A percentile compares a stretch with the other conserved stretches of the same genome.
phyloP scores from a whole-genome alignment of 2,113 vertebrate species.

The Callorhinus ursinus region DNA sequence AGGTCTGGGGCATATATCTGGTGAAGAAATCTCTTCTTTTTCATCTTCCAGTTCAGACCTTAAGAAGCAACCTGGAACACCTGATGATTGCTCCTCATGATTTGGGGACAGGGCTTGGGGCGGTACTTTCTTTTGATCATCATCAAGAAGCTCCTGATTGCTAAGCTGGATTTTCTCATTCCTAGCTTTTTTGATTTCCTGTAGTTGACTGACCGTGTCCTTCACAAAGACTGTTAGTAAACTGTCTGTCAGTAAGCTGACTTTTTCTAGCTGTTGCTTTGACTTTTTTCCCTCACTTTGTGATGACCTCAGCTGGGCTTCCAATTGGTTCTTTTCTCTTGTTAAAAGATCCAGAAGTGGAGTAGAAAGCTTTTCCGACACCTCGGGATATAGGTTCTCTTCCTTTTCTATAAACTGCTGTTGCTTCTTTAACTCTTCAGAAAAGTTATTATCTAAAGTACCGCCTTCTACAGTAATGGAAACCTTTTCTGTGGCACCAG shows the following conservation, averaged over 20 bases:
- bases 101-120: slow-evolving; percentile 10
- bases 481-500: slow-evolving; percentile 63
- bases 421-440: slow-evolving; percentile 83
- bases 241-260: slow-evolving; percentile 89
- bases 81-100: slow-evolving; percentile 79
- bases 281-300: slow-evolving; percentile 76
- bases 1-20: slow-evolving; percentile 92
- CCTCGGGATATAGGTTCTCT: slow-evolving; percentile 71
- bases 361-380: slow-evolving; percentile 82
- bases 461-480: slow-evolving; percentile 67
- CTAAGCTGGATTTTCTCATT: slow-evolving; percentile 92
- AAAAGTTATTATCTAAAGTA: slow-evolving; percentile 78
- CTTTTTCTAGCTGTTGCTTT: slow-evolving; percentile 82
- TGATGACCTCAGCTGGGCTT: slow-evolving; percentile 83
- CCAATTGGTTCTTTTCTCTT: slow-evolving; percentile 86
- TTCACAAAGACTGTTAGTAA: slow-evolving; percentile 91
- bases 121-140: slow-evolving; percentile 63
- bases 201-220: slow-evolving; percentile 90
- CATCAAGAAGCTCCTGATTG: slow-evolving; percentile 83
- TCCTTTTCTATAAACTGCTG: slow-evolving; percentile 80
- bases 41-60: slow-evolving; percentile 87
- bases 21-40: slow-evolving; percentile 94
- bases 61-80: slow-evolving; percentile 86
- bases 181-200: slow-evolving; percentile 91
- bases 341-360: slow-evolving; percentile 88